Evolutionary conservation across 2,888 invertebrate genomes (phyloP).

Genomic region (Drosophila greeni): DNA sequence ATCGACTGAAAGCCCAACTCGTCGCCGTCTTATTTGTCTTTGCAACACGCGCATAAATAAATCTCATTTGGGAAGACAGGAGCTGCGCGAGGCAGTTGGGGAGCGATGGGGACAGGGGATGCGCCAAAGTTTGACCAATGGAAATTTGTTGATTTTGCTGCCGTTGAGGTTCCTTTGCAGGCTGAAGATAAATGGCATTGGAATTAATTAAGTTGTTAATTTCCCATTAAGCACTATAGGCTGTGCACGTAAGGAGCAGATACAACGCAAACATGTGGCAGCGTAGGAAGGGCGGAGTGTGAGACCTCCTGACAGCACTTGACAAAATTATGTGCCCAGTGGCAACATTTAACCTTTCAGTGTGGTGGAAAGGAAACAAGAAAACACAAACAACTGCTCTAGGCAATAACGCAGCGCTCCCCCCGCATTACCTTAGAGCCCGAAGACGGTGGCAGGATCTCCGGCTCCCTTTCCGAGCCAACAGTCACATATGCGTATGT

Average conservation of each 20-base stretch:
- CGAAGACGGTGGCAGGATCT: slow-evolving; percentile 6
- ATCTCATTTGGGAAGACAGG: slow-evolving; percentile 56
- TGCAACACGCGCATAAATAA: slow-evolving; percentile 69
- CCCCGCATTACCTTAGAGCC: slow-evolving; percentile 15
- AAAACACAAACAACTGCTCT: slow-evolving; percentile 35
- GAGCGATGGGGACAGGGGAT: background rate
- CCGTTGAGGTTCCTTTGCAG: slow-evolving; percentile 51
- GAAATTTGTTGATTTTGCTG: slow-evolving; percentile 70
- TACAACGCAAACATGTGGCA: slow-evolving; percentile 27
- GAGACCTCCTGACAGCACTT: slow-evolving; percentile 69
- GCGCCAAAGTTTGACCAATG: slow-evolving; percentile 66
- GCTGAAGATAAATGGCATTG: slow-evolving; percentile 77
- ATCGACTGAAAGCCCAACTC: background rate
- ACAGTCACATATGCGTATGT: slow-evolving; percentile 27
- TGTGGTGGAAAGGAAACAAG: slow-evolving; percentile 12
- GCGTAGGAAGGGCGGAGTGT: slow-evolving; percentile 26
- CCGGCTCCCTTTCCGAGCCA: slow-evolving; percentile 4
- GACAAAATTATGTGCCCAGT: slow-evolving; percentile 70
- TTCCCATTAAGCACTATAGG: slow-evolving; percentile 75
- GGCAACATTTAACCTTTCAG: slow-evolving; percentile 70
- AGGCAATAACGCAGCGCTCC: slow-evolving; percentile 23
- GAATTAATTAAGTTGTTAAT: slow-evolving; percentile 79
- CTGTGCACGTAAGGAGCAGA: slow-evolving; percentile 61
- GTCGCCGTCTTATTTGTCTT: slow-evolving; percentile 55
- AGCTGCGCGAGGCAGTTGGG: background rate